These are phyloP conservation scores for Pygmarrhopalites habei DNA, from an alignment of 1,140 invertebrate genomes.

Conservation along the genomic window DNA sequence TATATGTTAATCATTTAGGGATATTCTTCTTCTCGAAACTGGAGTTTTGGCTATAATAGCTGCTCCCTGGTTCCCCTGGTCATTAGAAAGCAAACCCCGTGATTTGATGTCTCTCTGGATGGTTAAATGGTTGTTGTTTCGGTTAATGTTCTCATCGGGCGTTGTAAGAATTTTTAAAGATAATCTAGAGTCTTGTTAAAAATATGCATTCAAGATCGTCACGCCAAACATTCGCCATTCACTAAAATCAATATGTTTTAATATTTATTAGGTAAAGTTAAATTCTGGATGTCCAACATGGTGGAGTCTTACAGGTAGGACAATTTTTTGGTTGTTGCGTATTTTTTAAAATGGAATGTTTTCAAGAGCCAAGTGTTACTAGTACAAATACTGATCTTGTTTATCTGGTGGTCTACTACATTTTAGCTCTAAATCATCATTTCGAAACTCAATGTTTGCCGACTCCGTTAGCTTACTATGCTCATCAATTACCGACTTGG, in stretches of 20 bases:
- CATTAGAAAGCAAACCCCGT: slow-evolving; percentile 43
- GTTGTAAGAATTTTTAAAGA: slow-evolving; percentile 67
- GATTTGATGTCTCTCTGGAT: slow-evolving; percentile 62
- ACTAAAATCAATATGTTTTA: too few species aligned
- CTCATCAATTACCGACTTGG: slow-evolving; percentile 61
- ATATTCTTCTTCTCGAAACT: slow-evolving; percentile 65
- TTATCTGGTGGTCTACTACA: too few species aligned
- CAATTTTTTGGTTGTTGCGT: too few species aligned
- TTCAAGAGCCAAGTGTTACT: too few species aligned
- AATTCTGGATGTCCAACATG: slow-evolving; percentile 67
- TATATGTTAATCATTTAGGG: slow-evolving; percentile 50
- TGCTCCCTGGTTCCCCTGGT: slow-evolving; percentile 52
- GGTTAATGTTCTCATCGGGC: slow-evolving; percentile 68
- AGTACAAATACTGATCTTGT: too few species aligned
- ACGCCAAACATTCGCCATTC: too few species aligned
- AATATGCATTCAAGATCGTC: too few species aligned
- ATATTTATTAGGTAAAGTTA: too few species aligned
- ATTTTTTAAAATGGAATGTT: too few species aligned
- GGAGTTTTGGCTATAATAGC: slow-evolving; percentile 67
- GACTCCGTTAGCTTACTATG: slow-evolving; percentile 60
- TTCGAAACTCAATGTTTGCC: slow-evolving; percentile 71
- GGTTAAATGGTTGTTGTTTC: slow-evolving; percentile 68
- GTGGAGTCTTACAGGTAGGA: slow-evolving; percentile 72
- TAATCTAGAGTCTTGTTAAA: too few species aligned
- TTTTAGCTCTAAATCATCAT: slow-evolving; percentile 62